A percentile compares a stretch with the other conserved stretches of the same genome.
Evolutionary conservation across 2,113 vertebrate genomes (phyloP).

Genomic region (Heteronetta atricapilla): DNA sequence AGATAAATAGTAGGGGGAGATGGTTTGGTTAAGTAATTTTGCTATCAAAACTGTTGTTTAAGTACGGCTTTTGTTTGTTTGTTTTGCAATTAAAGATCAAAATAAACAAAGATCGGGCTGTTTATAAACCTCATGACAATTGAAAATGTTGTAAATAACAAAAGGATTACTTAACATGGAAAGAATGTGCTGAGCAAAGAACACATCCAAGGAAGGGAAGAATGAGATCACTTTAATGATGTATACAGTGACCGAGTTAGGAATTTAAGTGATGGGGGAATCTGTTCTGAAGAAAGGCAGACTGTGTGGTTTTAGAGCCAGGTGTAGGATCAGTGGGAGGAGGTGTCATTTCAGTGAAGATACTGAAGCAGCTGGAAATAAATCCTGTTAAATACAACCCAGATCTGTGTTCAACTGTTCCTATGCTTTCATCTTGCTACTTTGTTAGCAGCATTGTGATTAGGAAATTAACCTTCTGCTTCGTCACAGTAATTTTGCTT

Average conservation of each 20-base stretch:
- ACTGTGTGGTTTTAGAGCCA: background rate
- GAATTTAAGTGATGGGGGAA: background rate
- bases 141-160: background rate
- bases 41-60: background rate
- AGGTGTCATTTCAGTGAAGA: background rate
- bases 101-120: background rate
- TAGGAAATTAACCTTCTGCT: background rate
- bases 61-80: background rate
- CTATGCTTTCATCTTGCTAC: background rate
- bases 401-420: background rate
- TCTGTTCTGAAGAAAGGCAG: background rate
- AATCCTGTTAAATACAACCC: background rate
- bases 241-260: background rate
- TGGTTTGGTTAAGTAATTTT: background rate
- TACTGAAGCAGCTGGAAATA: background rate
- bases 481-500: background rate
- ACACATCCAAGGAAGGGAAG: background rate
- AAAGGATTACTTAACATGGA: constrained; percentile 5
- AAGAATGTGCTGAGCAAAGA: constrained; percentile 46
- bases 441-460: background rate
- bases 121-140: background rate
- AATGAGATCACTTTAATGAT: background rate
- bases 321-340: background rate
- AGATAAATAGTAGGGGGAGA: background rate
- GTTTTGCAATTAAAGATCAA: background rate